A percentile compares a stretch with the other conserved stretches of the same genome.
Conservation (phyloP, 2,113 vertebrate genomes). For the Phrynosoma blainvillii region DNA sequence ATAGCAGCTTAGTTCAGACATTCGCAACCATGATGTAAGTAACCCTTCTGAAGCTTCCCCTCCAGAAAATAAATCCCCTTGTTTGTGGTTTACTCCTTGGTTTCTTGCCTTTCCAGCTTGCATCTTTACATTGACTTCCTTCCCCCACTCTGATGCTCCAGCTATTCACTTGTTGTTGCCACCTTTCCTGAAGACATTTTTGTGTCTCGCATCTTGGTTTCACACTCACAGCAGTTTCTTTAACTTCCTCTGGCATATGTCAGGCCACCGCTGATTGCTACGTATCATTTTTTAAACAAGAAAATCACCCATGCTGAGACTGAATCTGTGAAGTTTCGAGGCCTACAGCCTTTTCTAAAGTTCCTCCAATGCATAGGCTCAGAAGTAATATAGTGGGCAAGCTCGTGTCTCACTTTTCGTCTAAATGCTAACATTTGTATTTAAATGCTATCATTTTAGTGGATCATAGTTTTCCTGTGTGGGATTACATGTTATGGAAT, state of each 20-base stretch:
- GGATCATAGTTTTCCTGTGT: neutral
- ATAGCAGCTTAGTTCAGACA: neutral
- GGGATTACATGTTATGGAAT: neutral
- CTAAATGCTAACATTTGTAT: neutral
- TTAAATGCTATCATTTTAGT: too few species aligned
- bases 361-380: slow-evolving; percentile 1
- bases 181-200: slow-evolving; percentile 13
- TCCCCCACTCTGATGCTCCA: neutral
- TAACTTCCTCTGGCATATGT: slow-evolving; percentile 18
- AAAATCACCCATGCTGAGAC: neutral
- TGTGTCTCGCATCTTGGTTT: slow-evolving; percentile 35
- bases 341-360: neutral
- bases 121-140: fast-evolving
- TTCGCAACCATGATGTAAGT: neutral
- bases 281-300: neutral
- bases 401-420: neutral
- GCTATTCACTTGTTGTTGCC: neutral
- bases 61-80: neutral
- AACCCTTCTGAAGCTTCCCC: neutral
- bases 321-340: neutral
- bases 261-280: slow-evolving; percentile 7
- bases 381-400: neutral
- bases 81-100: neutral
- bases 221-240: slow-evolving; percentile 16
- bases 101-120: fast-evolving